These are phyloP conservation scores for Cartodere bifasciata DNA, from an alignment of 2,888 invertebrate species.

Conservation along the genomic window DNA sequence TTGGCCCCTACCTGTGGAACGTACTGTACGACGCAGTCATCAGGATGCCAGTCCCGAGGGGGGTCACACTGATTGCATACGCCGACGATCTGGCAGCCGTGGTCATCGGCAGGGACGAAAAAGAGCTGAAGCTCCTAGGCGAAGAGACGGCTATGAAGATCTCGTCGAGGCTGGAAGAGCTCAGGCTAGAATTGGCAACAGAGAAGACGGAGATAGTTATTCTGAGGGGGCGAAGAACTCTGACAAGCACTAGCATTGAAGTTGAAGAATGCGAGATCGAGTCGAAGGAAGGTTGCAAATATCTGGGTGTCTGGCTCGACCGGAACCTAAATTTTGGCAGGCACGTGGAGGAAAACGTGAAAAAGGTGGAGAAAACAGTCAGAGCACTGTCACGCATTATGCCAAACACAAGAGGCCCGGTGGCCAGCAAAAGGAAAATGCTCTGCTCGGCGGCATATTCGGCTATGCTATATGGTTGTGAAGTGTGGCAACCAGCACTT, in stretches of 20 bases:
- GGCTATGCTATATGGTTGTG: conserved; percentile 13
- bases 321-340: neutral
- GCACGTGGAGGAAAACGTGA: neutral
- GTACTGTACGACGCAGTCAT: conserved; percentile 10
- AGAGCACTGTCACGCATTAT: conserved; percentile 7
- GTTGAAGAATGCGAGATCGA: neutral
- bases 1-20: conserved; percentile 10
- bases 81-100: conserved; percentile 5
- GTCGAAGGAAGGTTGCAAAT: neutral
- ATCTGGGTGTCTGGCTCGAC: neutral
- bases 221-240: neutral
- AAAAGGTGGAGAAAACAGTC: neutral
- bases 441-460: conserved; percentile 10
- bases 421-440: conserved; percentile 3
- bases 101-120: neutral
- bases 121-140: conserved; percentile 1
- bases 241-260: neutral
- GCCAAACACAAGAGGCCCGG: conserved; percentile 9
- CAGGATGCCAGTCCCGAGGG: conserved; percentile 5
- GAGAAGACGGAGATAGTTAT: conserved; percentile 1
- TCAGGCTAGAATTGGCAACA: neutral
- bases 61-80: conserved; percentile 4
- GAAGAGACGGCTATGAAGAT: neutral
- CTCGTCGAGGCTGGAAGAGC: neutral
- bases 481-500: conserved; percentile 10